These are phyloP conservation scores for Mus caroli DNA, from an alignment of 2,797 vertebrate genomes.

Conservation along the genomic window DNA sequence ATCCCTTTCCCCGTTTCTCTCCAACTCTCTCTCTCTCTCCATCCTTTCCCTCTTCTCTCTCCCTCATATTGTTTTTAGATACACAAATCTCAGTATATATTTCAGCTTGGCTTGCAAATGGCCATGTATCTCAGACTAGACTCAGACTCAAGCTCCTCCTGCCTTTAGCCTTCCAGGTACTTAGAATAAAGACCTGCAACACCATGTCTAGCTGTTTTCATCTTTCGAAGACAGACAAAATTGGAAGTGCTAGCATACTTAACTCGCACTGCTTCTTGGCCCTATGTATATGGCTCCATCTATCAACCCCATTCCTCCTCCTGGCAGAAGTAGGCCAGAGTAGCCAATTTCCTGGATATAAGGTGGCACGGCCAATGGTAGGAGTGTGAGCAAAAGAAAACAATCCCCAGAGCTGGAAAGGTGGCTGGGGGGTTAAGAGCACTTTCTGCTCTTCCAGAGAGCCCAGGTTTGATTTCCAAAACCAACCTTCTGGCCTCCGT, in stretches of 20 bases:
- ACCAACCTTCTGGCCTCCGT: neutral
- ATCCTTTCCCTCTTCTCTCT: neutral
- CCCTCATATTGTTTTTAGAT: neutral
- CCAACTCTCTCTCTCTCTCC: neutral
- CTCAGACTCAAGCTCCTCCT: neutral
- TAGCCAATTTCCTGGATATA: neutral
- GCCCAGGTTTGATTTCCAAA: neutral
- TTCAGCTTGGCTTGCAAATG: neutral
- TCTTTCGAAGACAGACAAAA: neutral
- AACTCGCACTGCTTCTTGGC: neutral
- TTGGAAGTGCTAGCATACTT: neutral
- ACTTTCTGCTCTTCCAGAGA: neutral
- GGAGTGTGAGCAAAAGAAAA: neutral
- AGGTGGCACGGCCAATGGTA: neutral
- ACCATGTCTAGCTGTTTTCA: neutral
- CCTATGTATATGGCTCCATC: neutral
- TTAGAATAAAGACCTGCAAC: neutral
- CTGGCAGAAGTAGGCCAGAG: neutral
- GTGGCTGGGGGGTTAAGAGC: neutral
- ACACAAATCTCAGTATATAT: neutral
- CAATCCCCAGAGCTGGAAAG: neutral
- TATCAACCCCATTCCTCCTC: neutral
- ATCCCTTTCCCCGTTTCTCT: neutral
- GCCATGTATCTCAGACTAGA: neutral
- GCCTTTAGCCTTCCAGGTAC: neutral